Evolutionary conservation across 1,140 invertebrate genomes (phyloP).

Genomic region (Mizuhopecten yessoensis): DNA sequence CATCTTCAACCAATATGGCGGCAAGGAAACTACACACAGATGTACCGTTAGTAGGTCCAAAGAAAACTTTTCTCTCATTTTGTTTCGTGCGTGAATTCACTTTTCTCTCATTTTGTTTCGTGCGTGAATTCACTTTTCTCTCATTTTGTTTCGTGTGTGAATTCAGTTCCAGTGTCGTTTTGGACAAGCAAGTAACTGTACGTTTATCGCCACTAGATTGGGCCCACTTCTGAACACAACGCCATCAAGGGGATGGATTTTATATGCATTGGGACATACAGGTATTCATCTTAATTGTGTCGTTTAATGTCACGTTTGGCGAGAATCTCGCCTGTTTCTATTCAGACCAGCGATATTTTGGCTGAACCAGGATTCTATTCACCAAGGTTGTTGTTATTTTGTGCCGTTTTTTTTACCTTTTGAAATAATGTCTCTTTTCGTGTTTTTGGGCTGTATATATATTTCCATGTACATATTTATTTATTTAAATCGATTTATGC

Average conservation of each 20-base stretch:
- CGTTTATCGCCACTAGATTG: background rate
- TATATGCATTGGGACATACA: background rate
- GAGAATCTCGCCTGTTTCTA: background rate
- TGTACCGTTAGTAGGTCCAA: constrained; percentile 4
- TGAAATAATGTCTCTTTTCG: constrained; percentile 31
- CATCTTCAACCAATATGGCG: constrained; percentile 21
- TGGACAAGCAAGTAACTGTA: background rate
- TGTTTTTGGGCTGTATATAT: constrained; percentile 18
- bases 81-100: constrained; percentile 12
- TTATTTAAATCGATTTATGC: constrained; percentile 40
- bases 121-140: background rate
- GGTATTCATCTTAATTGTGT: background rate
- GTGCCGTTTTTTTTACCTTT: background rate
- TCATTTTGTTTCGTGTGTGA: background rate
- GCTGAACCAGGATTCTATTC: background rate
- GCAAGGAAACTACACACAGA: constrained; percentile 31
- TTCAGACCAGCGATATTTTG: background rate
- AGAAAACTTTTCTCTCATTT: constrained; percentile 18
- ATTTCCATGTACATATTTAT: constrained; percentile 16
- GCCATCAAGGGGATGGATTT: background rate
- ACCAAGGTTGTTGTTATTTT: constrained; percentile 21
- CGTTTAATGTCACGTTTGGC: background rate
- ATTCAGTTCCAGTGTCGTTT: background rate
- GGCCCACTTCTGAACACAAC: background rate
- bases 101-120: background rate